Percentiles rank a stretch among this genome's conserved stretches.
phyloP scores from a whole-genome alignment of 2,888 invertebrate genomes.

The Seira musarum region DNA sequence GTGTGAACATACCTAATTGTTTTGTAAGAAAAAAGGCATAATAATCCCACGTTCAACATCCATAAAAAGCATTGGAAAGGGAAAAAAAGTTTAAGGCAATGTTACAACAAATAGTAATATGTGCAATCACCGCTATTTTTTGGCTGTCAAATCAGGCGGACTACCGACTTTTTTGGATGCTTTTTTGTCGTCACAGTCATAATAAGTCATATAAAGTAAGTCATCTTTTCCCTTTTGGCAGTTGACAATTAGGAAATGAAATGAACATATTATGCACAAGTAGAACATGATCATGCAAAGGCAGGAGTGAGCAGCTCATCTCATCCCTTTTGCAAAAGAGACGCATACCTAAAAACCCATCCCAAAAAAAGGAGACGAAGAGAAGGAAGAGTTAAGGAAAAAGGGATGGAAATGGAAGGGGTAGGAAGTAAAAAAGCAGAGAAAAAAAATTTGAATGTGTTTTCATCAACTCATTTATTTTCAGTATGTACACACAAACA shows the following conservation, averaged over 20 bases:
- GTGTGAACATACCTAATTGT: slow-evolving; percentile 17
- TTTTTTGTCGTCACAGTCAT: slow-evolving; percentile 47
- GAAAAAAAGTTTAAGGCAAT: slow-evolving; percentile 16
- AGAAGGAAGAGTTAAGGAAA: slow-evolving; percentile 44
- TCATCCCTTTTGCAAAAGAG: background rate
- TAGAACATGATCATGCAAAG: background rate
- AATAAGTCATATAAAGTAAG: slow-evolving; percentile 43
- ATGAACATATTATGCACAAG: too few relatives aligned
- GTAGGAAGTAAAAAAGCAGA: slow-evolving; percentile 50
- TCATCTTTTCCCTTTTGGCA: slow-evolving; percentile 58
- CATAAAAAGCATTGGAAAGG: slow-evolving; percentile 7
- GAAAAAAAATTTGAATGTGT: slow-evolving; percentile 14
- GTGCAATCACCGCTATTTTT: slow-evolving; percentile 9
- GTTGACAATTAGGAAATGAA: slow-evolving; percentile 59
- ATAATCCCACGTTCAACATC: slow-evolving; percentile 20
- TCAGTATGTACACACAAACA: background rate
- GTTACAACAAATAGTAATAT: background rate
- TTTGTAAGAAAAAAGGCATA: slow-evolving; percentile 3
- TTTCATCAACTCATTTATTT: slow-evolving; percentile 17
- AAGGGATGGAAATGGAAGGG: slow-evolving; percentile 36
- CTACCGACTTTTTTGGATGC: slow-evolving; percentile 18
- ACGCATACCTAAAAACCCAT: slow-evolving; percentile 10
- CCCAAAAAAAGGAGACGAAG: slow-evolving; percentile 12
- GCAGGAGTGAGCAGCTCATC: slow-evolving; percentile 3
- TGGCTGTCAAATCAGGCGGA: background rate